Evolutionary conservation across 2,113 vertebrate species (phyloP).

Genomic region (Mesocricetus auratus): DNA sequence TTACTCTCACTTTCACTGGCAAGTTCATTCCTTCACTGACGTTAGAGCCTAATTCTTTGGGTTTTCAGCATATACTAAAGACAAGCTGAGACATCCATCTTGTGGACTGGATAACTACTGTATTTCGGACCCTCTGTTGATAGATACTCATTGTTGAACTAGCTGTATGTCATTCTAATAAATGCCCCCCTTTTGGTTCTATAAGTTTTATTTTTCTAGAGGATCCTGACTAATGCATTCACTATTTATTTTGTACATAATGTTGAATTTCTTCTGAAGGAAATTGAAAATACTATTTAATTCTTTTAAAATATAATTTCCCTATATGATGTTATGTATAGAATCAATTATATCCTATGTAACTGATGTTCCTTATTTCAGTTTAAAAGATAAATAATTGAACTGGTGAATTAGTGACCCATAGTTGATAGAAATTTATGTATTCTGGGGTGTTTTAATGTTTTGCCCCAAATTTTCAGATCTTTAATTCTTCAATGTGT

Average conservation of each 20-base stretch:
- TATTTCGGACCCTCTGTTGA: neutral
- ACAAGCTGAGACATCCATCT: neutral
- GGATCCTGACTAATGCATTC: neutral
- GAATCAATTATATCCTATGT: neutral
- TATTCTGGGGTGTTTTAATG: slow-evolving; percentile 7
- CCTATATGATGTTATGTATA: neutral
- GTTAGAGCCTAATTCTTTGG: neutral
- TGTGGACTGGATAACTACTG: neutral
- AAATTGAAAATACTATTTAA: neutral
- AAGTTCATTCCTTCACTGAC: neutral
- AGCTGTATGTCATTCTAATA: neutral
- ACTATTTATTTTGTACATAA: neutral
- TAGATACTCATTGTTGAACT: neutral
- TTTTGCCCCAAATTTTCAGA: neutral
- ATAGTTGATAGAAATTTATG: slow-evolving; percentile 12
- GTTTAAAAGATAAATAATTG: neutral
- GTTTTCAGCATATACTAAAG: neutral
- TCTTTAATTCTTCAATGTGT: slow-evolving; percentile 28
- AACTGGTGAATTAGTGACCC: neutral
- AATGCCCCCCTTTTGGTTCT: neutral
- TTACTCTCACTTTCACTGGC: neutral
- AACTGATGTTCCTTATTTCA: neutral
- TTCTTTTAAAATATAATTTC: neutral
- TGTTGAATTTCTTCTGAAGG: neutral
- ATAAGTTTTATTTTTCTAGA: neutral